These are phyloP conservation scores for Doris montereyensis DNA, from an alignment of 2,888 invertebrate species.

Conservation along the genomic window DNA sequence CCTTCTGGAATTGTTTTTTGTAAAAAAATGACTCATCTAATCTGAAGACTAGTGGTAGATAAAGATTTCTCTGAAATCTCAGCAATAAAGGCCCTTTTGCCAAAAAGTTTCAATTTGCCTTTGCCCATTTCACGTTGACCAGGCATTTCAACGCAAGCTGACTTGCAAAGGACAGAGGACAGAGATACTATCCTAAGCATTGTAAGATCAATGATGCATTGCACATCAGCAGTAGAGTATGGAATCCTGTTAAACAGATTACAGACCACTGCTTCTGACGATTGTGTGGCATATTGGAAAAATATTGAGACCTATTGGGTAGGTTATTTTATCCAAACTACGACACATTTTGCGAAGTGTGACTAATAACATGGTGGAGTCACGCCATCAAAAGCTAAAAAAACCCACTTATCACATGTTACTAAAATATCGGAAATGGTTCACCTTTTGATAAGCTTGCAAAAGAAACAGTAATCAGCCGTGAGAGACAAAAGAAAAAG, in stretches of 20 bases:
- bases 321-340: not conserved
- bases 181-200: not conserved
- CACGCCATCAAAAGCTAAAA: too few species aligned
- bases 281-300: not conserved
- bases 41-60: not conserved
- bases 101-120: not conserved
- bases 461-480: too few species aligned
- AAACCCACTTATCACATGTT: too few species aligned
- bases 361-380: too few species aligned
- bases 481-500: too few species aligned
- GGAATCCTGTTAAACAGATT: not conserved
- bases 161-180: not conserved
- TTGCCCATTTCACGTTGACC: not conserved
- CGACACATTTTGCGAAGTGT: not conserved
- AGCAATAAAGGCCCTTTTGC: not conserved
- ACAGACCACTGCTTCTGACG: not conserved
- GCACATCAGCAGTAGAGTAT: not conserved
- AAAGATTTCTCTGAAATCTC: not conserved
- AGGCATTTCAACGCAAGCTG: not conserved
- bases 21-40: not conserved
- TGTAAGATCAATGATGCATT: not conserved
- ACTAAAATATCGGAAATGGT: too few species aligned
- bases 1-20: not conserved
- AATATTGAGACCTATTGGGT: not conserved
- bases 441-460: too few species aligned